These are phyloP conservation scores for Salticus scenicus DNA, from an alignment of 2,888 invertebrate species.

Conservation along the genomic window DNA sequence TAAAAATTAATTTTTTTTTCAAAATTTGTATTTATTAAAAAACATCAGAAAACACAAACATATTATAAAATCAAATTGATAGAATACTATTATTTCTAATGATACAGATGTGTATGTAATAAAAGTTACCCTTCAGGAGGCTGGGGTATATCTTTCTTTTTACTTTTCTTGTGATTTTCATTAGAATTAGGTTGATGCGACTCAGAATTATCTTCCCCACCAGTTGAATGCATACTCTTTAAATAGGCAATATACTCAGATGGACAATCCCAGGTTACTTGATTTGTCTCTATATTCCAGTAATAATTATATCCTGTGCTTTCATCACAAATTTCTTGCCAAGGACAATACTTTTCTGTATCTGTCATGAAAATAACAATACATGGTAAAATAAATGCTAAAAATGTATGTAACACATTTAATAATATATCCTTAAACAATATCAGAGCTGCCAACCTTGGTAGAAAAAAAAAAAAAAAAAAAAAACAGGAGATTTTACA, in stretches of 20 bases:
- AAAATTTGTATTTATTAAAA: too few relatives aligned
- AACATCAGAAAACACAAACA: too few relatives aligned
- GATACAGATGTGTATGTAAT: background rate
- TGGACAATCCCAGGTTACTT: conserved; percentile 82
- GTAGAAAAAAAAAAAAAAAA: too few relatives aligned
- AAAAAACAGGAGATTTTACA: too few relatives aligned
- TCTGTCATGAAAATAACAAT: background rate
- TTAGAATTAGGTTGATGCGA: conserved; percentile 32
- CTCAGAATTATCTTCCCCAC: background rate
- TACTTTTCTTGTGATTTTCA: conserved; percentile 22
- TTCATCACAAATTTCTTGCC: conserved; percentile 82
- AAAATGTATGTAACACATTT: background rate
- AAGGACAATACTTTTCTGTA: conserved; percentile 73
- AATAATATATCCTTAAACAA: background rate
- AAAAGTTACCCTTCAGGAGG: conserved; percentile 58
- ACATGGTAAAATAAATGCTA: background rate
- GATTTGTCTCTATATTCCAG: conserved; percentile 81
- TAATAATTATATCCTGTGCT: conserved; percentile 81
- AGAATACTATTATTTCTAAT: background rate
- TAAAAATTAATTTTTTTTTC: too few relatives aligned
- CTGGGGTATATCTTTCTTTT: conserved; percentile 11
- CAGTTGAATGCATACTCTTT: background rate
- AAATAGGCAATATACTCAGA: conserved; percentile 75
- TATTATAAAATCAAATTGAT: too few relatives aligned
- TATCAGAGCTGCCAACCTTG: too few relatives aligned